Percentiles rank a stretch among this genome's conserved stretches.
phyloP scores from a whole-genome alignment of 2,888 invertebrate species.

The Plusia festucae region DNA sequence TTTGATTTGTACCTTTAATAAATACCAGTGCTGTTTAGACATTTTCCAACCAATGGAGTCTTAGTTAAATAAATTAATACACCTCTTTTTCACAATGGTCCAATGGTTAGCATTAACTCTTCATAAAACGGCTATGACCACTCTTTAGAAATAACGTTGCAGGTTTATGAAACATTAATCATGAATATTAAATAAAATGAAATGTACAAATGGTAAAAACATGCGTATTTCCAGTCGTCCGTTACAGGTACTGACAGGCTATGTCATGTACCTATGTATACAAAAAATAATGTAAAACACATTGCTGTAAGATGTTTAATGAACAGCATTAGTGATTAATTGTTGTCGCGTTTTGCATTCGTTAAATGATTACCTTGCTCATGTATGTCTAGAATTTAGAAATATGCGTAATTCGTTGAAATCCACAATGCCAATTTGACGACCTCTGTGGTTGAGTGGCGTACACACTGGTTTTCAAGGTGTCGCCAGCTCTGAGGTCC shows the following conservation, averaged over 20 bases:
- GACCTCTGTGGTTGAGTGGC: too few species aligned
- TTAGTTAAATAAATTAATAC: too few species aligned
- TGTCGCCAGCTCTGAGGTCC: too few species aligned
- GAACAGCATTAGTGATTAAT: neutral
- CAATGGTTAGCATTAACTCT: neutral
- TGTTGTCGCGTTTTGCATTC: neutral
- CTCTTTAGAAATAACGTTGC: neutral
- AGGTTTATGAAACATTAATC: neutral
- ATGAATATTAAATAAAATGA: slow-evolving; percentile 4
- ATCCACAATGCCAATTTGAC: too few species aligned
- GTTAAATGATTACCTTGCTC: neutral
- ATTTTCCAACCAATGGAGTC: too few species aligned
- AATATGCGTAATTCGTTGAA: too few species aligned
- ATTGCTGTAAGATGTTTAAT: neutral
- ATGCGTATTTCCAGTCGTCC: slow-evolving; percentile 27
- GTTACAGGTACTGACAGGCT: neutral
- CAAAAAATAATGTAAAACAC: slow-evolving; percentile 1
- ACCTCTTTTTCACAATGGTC: neutral
- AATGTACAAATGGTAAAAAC: slow-evolving; percentile 29
- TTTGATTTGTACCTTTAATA: too few species aligned
- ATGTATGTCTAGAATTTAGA: neutral
- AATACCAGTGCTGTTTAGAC: too few species aligned
- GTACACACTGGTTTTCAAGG: too few species aligned
- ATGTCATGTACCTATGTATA: neutral
- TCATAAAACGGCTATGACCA: neutral